Evolutionary conservation across 2,888 invertebrate species (phyloP), one percentile per base, ranked within the genome.

Genomic region (Euplagia quadripunctaria): DNA sequence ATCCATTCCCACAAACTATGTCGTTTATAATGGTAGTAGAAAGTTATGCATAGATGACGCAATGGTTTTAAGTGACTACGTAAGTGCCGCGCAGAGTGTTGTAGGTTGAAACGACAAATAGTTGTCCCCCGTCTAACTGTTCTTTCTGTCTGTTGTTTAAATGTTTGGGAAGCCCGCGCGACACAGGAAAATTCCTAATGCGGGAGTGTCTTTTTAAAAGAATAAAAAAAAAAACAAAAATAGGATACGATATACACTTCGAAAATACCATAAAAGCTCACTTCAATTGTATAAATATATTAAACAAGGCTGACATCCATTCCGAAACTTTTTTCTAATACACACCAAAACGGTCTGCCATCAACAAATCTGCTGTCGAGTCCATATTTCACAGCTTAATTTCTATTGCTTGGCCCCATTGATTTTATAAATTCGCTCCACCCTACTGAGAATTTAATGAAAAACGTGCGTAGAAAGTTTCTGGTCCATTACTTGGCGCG

Each of bases 401-500:
- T 89, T 88, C 88, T 87, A 90, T 88, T 87, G 88, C 87, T 81
- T 80, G 84, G 80, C 83, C 79, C 85, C 89, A 90, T 90, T 90
- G 91, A 90, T 91, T 90, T 91, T 89, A 87, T 88, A 90, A 91
- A 91, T 89, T 89, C 86, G 82, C 82, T 86, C 81, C 85, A 83
- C 82, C 87, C 82, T 73, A 86, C 84, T 80, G 86, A 84, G 88
- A 86, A 87, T 92, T 92, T 92, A 93, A 93, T 93, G 92, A 92
- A 92, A 93, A 92, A 92, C 93, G 93, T 93, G 93, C 92, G 90
- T 90, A 90, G 93, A 93, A 92, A 92, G 87, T 91, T 92, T 88
- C 85, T 87, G 86, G 82, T 87, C 89, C 89, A 90, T 92, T 92
- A 90, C 91, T 89, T 86, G 82, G 82, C 78, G 80, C 78, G 83